These are phyloP conservation scores for Sebastes glaucus DNA, from an alignment of 2,797 vertebrate species.

Conservation along the genomic window DNA sequence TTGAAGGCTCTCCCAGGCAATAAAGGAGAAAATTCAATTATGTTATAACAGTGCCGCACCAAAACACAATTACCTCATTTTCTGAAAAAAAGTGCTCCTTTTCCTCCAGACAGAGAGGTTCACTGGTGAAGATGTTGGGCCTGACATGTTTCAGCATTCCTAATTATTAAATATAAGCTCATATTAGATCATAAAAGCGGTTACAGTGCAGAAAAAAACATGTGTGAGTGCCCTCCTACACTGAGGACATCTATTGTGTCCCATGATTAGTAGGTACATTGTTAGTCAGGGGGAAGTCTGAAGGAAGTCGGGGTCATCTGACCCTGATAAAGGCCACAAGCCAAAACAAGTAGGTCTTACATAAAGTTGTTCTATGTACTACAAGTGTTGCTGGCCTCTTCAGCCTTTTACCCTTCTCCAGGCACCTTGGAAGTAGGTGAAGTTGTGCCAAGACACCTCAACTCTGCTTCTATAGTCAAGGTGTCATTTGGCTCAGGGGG, in stretches of 20 bases:
- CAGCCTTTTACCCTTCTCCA: background rate
- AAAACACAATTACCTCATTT: slow-evolving; percentile 79
- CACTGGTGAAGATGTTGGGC: slow-evolving; percentile 31
- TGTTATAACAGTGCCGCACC: slow-evolving; percentile 63
- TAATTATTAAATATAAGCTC: slow-evolving; percentile 21
- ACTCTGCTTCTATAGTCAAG: background rate
- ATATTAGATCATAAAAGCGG: background rate
- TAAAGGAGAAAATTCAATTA: slow-evolving; percentile 78
- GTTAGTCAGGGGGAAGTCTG: no score
- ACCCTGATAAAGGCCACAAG: background rate
- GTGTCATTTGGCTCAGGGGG: background rate
- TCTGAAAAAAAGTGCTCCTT: slow-evolving; percentile 64
- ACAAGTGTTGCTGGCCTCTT: background rate
- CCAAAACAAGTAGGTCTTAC: background rate
- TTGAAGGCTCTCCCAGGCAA: slow-evolving; percentile 73
- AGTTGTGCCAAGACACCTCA: background rate
- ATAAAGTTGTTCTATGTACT: background rate
- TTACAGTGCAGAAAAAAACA: background rate
- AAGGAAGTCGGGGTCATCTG: background rate
- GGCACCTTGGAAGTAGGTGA: background rate
- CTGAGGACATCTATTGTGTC: background rate
- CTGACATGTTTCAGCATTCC: slow-evolving; percentile 14
- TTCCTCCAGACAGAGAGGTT: slow-evolving; percentile 44
- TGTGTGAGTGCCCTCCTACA: background rate
- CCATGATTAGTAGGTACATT: background rate